These are phyloP conservation scores for Cephus sareptanus DNA, from an alignment of 2,888 invertebrate genomes.

Conservation along the genomic window DNA sequence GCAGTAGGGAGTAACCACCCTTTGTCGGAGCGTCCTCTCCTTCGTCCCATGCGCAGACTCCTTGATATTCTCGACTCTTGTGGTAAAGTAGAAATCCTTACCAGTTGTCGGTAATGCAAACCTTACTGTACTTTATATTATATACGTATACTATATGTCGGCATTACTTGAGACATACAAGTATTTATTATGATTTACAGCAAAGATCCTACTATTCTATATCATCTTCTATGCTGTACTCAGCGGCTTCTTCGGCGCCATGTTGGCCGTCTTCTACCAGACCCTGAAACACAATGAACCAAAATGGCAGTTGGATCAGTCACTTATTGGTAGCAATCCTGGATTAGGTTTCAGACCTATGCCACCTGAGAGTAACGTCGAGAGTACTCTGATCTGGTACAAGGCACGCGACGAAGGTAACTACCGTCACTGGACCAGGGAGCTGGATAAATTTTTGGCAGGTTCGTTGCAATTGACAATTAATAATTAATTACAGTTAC, in stretches of 20 bases:
- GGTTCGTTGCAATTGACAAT: conserved; percentile 69
- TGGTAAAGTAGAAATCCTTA: too few relatives aligned
- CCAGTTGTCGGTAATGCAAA: too few relatives aligned
- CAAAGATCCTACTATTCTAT: conserved; percentile 96
- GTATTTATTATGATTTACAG: conserved; percentile 70
- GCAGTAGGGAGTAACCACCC: too few relatives aligned
- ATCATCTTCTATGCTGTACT: conserved; percentile 93
- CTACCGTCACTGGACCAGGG: conserved; percentile 82
- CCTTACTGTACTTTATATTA: too few relatives aligned
- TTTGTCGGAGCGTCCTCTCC: too few relatives aligned
- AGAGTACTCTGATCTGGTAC: conserved; percentile 97
- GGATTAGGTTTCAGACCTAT: conserved; percentile 97
- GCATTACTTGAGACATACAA: too few relatives aligned
- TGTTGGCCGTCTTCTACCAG: conserved; percentile 95
- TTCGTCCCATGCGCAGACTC: too few relatives aligned
- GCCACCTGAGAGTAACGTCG: conserved; percentile 91
- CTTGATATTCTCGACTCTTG: too few relatives aligned
- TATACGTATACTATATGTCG: too few relatives aligned
- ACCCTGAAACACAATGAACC: conserved; percentile 87
- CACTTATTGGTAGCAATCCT: conserved; percentile 94
- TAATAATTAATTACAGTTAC: neutral
- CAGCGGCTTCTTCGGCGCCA: conserved; percentile 93
- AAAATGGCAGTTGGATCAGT: conserved; percentile 88
- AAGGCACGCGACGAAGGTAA: conserved; percentile 82
- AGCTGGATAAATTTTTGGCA: conserved; percentile 80